Conservation (phyloP, 2,888 invertebrate species). For the Tachina fera region DNA sequence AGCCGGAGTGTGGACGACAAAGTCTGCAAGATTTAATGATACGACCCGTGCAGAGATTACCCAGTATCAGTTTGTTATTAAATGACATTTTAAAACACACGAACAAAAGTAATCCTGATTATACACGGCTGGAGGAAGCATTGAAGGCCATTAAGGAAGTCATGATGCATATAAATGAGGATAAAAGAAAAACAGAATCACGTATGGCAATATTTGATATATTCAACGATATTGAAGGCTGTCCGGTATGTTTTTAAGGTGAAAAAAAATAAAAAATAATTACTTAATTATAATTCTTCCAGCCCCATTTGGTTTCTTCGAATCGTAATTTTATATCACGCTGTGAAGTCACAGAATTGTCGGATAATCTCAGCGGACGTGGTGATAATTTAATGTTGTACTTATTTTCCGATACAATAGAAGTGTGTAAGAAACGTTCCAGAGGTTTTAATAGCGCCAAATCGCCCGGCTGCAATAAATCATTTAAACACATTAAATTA, state of each 20-base stretch:
- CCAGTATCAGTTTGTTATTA: constrained; percentile 96
- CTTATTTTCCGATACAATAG: constrained; percentile 96
- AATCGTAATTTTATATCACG: constrained; percentile 94
- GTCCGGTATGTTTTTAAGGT: constrained; percentile 88
- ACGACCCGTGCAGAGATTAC: constrained; percentile 98
- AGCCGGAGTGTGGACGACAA: constrained; percentile 98
- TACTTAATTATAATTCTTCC: constrained; percentile 52
- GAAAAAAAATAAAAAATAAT: background rate
- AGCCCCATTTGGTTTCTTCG: constrained; percentile 96
- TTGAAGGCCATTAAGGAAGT: constrained; percentile 95
- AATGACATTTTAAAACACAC: constrained; percentile 98
- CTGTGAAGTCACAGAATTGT: constrained; percentile 94
- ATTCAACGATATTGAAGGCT: constrained; percentile 98
- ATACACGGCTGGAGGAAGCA: constrained; percentile 92
- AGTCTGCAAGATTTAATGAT: constrained; percentile 97
- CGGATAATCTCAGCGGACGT: constrained; percentile 92
- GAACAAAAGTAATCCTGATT: constrained; percentile 93
- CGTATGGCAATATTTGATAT: constrained; percentile 98
- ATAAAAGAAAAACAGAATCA: constrained; percentile 97
- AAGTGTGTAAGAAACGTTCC: constrained; percentile 94
- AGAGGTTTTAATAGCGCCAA: constrained; percentile 89
- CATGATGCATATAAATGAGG: constrained; percentile 98
- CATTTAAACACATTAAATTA: constrained; percentile 95
- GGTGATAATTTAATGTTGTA: constrained; percentile 95
- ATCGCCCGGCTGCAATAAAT: constrained; percentile 90